A percentile compares a stretch with the other conserved stretches of the same genome.
phyloP scores from a whole-genome alignment of 2,113 vertebrate genomes.

The Leucoraja erinaceus region DNA sequence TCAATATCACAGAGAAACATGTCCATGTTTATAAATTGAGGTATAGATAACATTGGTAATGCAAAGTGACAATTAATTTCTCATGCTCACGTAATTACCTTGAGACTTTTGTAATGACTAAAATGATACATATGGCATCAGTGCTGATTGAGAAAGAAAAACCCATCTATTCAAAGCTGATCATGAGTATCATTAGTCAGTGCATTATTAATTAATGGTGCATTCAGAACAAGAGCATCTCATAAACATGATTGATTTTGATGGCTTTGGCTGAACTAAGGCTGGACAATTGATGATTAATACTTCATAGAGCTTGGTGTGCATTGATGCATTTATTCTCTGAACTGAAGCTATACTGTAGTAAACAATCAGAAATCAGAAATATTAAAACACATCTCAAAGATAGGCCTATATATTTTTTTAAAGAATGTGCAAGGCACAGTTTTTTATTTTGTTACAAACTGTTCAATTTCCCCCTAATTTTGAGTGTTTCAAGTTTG shows the following conservation, averaged over 20 bases:
- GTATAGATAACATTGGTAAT: background rate
- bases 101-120: background rate
- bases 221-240: conserved; percentile 10
- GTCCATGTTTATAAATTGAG: background rate
- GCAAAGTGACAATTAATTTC: conserved; percentile 1
- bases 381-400: background rate
- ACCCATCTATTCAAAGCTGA: background rate
- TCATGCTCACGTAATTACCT: conserved; percentile 2
- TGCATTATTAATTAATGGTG: conserved; percentile 32
- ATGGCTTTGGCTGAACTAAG: conserved; percentile 22
- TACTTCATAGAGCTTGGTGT: background rate
- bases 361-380: no score
- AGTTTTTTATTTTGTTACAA: background rate
- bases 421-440: background rate
- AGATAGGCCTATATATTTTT: background rate
- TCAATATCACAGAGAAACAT: background rate
- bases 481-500: background rate
- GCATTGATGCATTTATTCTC: conserved; percentile 15
- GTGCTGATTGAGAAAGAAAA: conserved; percentile 13
- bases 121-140: conserved; percentile 19
- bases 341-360: background rate
- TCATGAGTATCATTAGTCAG: conserved; percentile 19
- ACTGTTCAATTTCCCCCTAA: background rate
- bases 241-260: conserved; percentile 33
- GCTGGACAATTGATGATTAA: background rate